Evolutionary conservation across 1,140 invertebrate genomes (phyloP).

Genomic region (Trigoniulus corallinus): DNA sequence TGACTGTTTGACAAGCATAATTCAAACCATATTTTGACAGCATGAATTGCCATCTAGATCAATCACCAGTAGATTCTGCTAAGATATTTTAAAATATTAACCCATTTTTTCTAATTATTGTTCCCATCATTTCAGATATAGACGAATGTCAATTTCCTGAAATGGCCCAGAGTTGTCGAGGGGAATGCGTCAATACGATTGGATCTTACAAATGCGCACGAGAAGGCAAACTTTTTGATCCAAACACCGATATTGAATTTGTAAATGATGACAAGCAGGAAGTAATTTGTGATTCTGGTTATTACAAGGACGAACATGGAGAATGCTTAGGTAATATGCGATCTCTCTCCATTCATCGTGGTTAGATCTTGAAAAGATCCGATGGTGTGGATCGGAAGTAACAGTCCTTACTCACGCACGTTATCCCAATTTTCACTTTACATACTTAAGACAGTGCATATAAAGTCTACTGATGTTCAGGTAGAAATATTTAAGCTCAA

Average conservation of each 20-base stretch:
- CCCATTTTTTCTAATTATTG: not conserved
- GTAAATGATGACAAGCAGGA: constrained; percentile 13
- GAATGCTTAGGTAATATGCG: constrained; percentile 25
- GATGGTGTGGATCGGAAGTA: constrained; percentile 24
- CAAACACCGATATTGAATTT: too few species aligned
- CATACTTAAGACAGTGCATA: too few species aligned
- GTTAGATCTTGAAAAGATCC: too few species aligned
- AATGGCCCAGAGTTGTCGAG: constrained; percentile 13
- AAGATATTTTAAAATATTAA: not conserved
- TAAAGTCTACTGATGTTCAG: too few species aligned
- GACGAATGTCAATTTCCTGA: constrained; percentile 18
- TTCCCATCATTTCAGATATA: constrained; percentile 17
- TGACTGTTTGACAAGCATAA: too few species aligned
- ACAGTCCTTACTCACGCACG: constrained; percentile 4
- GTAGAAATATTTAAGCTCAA: too few species aligned
- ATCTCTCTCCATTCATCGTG: not conserved
- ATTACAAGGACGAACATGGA: constrained; percentile 23
- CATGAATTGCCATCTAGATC: too few species aligned
- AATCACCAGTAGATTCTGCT: too few species aligned
- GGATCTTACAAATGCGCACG: constrained; percentile 25
- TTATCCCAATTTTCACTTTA: too few species aligned
- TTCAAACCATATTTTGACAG: too few species aligned
- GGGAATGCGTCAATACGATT: constrained; percentile 24
- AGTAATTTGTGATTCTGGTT: constrained; percentile 23
- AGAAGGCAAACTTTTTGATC: too few species aligned